Evolutionary conservation across 2,888 invertebrate species (phyloP).

Genomic region (Apamea epomidion): DNA sequence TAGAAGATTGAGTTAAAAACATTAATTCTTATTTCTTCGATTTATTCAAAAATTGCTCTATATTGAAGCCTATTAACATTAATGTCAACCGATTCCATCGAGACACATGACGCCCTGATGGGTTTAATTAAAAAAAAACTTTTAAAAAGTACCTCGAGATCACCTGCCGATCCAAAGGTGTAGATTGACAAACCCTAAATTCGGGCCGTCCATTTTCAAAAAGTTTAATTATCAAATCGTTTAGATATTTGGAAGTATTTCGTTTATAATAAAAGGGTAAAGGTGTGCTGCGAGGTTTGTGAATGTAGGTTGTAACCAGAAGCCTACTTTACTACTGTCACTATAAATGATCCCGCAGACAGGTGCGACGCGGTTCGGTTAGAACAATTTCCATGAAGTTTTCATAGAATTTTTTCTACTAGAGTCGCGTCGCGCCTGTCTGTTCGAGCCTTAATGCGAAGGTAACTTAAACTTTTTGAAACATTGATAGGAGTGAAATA

Average conservation of each 20-base stretch:
- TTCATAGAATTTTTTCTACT: too few relatives aligned
- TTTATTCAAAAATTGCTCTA: conserved; percentile 37
- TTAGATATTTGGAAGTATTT: conserved; percentile 65
- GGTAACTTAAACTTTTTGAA: background rate
- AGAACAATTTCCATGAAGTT: too few relatives aligned
- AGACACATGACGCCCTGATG: conserved; percentile 84
- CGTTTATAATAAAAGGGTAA: conserved; percentile 40
- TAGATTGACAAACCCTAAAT: conserved; percentile 86
- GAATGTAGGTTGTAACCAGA: conserved; percentile 4
- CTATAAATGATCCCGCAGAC: background rate
- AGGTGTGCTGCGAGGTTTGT: conserved; percentile 10
- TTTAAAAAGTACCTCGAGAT: conserved; percentile 77
- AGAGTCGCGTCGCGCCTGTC: background rate
- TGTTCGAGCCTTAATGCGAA: background rate
- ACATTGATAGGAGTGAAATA: background rate
- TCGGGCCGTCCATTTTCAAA: conserved; percentile 72
- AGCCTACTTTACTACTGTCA: background rate
- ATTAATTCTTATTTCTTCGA: conserved; percentile 13
- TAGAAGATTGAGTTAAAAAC: conserved; percentile 34
- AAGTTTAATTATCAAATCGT: conserved; percentile 75
- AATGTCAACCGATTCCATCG: conserved; percentile 78
- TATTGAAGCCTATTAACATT: conserved; percentile 42
- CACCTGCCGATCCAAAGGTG: conserved; percentile 89
- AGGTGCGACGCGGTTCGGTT: background rate
- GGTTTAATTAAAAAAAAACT: conserved; percentile 80